Percentiles rank a stretch among this genome's conserved stretches.
phyloP scores from a whole-genome alignment of 1,140 invertebrate genomes.

The Listronotus bonariensis region DNA sequence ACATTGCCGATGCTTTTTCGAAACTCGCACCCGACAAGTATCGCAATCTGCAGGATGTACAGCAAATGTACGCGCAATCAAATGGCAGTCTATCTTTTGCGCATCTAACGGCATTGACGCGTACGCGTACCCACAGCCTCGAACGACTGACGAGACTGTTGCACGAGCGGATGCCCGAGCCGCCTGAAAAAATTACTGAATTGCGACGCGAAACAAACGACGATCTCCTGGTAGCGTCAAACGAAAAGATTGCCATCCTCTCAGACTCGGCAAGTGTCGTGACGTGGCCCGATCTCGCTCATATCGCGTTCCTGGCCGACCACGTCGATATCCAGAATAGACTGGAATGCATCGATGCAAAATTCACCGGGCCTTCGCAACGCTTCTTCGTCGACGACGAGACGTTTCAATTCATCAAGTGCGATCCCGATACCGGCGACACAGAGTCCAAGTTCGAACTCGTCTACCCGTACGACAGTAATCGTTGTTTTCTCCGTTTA shows the following conservation, averaged over 20 bases:
- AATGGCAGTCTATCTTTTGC: slow-evolving; percentile 1
- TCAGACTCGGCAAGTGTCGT: slow-evolving; percentile 1
- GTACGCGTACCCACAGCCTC: slow-evolving; percentile 1
- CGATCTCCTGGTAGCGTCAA: not conserved
- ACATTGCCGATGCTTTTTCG: slow-evolving; percentile 2
- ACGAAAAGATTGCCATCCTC: slow-evolving; percentile 2
- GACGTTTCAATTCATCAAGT: slow-evolving; percentile 1
- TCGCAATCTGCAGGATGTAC: slow-evolving; percentile 5
- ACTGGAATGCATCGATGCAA: not conserved
- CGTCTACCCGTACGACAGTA: not conserved
- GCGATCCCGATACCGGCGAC: not conserved
- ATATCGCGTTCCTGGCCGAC: not conserved
- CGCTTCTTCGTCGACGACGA: not conserved
- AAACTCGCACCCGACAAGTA: slow-evolving; percentile 3
- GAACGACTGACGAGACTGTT: not conserved
- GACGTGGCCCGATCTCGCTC: not conserved
- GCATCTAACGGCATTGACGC: not conserved
- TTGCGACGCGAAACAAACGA: slow-evolving; percentile 1
- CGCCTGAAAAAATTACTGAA: slow-evolving; percentile 1
- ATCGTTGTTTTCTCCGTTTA: not conserved
- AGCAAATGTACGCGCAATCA: not conserved
- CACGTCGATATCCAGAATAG: not conserved
- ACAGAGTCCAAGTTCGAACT: slow-evolving; percentile 2
- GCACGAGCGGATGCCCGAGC: not conserved
- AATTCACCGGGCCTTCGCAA: slow-evolving; percentile 3